These are phyloP conservation scores for Sebastes paucispinis DNA, from an alignment of 2,797 vertebrate species.

Conservation along the genomic window DNA sequence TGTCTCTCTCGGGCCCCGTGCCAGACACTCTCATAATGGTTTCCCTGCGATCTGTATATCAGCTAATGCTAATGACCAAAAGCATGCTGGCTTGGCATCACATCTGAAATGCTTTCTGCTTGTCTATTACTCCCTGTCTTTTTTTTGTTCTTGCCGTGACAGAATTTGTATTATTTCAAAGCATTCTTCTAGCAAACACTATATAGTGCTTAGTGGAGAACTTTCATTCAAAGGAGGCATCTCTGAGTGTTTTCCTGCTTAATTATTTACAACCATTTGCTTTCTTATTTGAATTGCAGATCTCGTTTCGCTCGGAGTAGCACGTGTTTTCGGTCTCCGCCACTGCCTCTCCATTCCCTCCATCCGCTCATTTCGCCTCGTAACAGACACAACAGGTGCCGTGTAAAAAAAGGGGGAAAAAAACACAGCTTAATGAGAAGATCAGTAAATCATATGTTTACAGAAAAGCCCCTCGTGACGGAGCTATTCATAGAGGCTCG, in stretches of 20 bases:
- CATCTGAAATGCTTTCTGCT: constrained; percentile 22
- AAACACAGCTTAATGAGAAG: constrained; percentile 52
- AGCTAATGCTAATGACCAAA: constrained; percentile 39
- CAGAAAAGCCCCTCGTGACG: constrained; percentile 39
- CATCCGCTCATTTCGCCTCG: neutral
- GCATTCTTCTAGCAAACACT: constrained; percentile 6
- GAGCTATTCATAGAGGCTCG: constrained; percentile 25
- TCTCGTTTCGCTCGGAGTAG: constrained; percentile 4
- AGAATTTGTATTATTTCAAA: constrained; percentile 20
- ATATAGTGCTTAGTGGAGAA: constrained; percentile 7
- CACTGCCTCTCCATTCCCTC: neutral
- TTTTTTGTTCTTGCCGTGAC: neutral
- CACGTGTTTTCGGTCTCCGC: constrained; percentile 14
- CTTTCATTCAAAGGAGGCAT: constrained; percentile 49
- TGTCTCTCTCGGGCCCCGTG: constrained; percentile 25
- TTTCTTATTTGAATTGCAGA: constrained; percentile 63
- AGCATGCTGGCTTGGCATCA: neutral
- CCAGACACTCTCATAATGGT: constrained; percentile 27
- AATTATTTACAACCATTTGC: constrained; percentile 67
- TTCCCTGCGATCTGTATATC: constrained; percentile 41
- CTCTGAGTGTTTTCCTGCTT: constrained; percentile 54
- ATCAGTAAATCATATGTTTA: constrained; percentile 62
- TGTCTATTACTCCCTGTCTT: neutral
- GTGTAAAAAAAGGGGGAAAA: neutral
- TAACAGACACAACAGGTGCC: constrained; percentile 54